Conservation (phyloP, 2,888 invertebrate genomes). For the Anthophora plumipes region DNA sequence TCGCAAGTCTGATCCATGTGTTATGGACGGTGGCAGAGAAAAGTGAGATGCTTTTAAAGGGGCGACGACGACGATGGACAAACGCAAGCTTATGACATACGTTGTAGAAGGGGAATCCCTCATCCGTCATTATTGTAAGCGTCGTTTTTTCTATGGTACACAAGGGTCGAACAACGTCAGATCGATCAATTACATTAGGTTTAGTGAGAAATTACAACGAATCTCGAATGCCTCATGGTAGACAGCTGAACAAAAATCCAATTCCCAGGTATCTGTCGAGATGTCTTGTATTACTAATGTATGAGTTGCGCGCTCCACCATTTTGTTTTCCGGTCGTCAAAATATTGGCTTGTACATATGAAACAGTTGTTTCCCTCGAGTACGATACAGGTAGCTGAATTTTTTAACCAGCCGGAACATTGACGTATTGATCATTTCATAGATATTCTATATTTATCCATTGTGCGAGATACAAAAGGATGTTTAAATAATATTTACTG, state of each 20-base stretch:
- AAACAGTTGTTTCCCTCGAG: not conserved
- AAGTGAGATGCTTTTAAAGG: constrained; percentile 24
- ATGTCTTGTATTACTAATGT: constrained; percentile 20
- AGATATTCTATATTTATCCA: too few relatives aligned
- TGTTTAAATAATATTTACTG: too few relatives aligned
- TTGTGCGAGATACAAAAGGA: too few relatives aligned
- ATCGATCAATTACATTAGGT: constrained; percentile 57
- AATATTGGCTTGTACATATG: not conserved
- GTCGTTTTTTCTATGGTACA: constrained; percentile 56
- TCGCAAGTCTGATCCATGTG: constrained; percentile 3
- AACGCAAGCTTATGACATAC: constrained; percentile 39
- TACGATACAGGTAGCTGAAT: not conserved
- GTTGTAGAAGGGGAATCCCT: constrained; percentile 38
- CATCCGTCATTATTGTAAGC: constrained; percentile 61
- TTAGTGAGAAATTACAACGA: constrained; percentile 63
- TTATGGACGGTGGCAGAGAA: not conserved
- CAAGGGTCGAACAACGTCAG: constrained; percentile 52
- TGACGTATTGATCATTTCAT: too few relatives aligned
- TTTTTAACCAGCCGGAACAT: not conserved
- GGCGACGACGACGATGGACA: not conserved
- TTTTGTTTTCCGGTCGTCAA: constrained; percentile 11
- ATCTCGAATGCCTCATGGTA: constrained; percentile 38
- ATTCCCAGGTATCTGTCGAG: constrained; percentile 49
- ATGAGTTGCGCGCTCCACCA: not conserved
- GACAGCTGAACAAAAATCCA: constrained; percentile 58